Conservation (phyloP, 64 coral and sea anemone genomes). For the Stichodactyla mertensii region DNA sequence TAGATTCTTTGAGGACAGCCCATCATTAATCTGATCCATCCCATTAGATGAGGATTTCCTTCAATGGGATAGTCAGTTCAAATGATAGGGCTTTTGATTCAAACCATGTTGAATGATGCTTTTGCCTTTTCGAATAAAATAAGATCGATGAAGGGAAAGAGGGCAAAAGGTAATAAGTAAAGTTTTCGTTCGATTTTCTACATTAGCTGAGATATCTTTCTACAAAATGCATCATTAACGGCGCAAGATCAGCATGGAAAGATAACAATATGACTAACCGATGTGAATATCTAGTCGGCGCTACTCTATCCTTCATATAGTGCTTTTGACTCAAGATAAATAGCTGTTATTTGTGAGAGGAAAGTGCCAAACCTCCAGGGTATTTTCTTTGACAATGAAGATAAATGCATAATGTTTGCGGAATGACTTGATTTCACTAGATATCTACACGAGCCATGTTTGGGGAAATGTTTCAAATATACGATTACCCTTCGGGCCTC, state of each 20-base stretch:
- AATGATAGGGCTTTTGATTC: background rate
- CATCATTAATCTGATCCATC: background rate
- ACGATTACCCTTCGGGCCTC: background rate
- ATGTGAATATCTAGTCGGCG: background rate
- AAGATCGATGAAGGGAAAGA: background rate
- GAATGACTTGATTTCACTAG: no score
- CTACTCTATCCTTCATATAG: background rate
- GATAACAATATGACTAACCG: background rate
- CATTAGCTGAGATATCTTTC: background rate
- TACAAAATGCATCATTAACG: background rate
- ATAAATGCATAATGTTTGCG: background rate
- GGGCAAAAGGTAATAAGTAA: background rate
- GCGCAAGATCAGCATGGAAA: background rate
- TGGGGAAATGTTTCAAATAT: no score
- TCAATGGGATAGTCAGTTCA: background rate
- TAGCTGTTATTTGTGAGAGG: background rate
- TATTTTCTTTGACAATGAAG: background rate
- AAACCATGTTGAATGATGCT: background rate
- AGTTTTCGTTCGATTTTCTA: background rate
- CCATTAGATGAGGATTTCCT: background rate
- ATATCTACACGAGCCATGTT: no score
- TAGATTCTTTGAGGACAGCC: background rate
- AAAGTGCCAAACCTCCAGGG: background rate
- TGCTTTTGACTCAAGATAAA: background rate
- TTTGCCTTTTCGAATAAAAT: background rate